Conservation (phyloP, 2,797 vertebrate species). For the Sarcoramphus papa region DNA sequence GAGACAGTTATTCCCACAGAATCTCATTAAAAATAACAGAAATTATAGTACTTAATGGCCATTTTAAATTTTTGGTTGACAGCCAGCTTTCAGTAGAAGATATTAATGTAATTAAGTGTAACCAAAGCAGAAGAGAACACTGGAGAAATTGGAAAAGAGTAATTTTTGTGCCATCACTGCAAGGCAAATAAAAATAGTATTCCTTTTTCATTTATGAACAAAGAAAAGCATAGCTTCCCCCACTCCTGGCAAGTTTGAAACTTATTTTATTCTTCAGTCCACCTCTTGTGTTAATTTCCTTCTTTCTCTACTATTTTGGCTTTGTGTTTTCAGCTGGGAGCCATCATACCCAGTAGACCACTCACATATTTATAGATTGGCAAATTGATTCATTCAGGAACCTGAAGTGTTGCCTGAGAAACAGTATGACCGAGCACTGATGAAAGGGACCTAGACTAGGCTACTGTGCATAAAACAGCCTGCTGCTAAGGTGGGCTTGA, state of each 20-base stretch:
- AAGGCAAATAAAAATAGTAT: neutral
- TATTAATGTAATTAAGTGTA: neutral
- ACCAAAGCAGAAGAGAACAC: neutral
- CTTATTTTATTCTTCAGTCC: neutral
- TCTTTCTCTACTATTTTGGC: neutral
- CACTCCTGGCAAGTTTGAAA: neutral
- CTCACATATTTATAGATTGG: neutral
- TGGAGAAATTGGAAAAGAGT: neutral
- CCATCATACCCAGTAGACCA: neutral
- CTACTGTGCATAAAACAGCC: neutral
- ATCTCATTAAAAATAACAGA: neutral
- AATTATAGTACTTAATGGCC: neutral
- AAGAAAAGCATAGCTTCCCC: neutral
- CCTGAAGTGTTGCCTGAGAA: neutral
- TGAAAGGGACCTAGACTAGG: neutral
- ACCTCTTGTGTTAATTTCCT: neutral
- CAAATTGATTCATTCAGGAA: neutral
- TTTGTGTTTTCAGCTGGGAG: neutral
- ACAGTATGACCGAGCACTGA: neutral
- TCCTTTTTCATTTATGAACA: neutral
- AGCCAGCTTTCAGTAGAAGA: neutral
- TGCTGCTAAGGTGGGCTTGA: neutral
- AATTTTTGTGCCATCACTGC: neutral
- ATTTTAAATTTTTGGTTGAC: neutral
- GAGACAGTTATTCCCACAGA: neutral